Conservation (phyloP, 2,888 invertebrate species). For the Spodoptera picta region DNA sequence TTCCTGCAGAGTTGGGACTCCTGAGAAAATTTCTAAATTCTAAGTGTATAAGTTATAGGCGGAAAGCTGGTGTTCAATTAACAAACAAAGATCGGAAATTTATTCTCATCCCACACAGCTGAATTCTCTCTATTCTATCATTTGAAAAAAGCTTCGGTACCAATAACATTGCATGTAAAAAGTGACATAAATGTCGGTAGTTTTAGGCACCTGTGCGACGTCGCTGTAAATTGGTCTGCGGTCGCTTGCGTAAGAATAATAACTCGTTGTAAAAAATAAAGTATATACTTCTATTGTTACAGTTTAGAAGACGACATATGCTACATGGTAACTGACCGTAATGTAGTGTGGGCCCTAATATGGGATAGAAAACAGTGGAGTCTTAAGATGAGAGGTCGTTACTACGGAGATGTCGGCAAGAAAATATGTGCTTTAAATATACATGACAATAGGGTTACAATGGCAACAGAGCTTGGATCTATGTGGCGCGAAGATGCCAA, state of each 20-base stretch:
- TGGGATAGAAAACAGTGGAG: constrained; percentile 44
- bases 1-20: no score
- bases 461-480: constrained; percentile 61
- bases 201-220: no score
- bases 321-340: constrained; percentile 49
- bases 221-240: background rate
- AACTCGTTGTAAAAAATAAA: no score
- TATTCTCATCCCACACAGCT: no score
- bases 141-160: no score
- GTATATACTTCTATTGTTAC: constrained; percentile 22
- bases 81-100: no score
- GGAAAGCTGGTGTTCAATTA: no score
- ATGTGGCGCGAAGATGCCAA: constrained; percentile 34
- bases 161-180: no score
- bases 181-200: no score
- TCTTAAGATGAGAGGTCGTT: constrained; percentile 47
- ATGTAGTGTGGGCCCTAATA: constrained; percentile 37
- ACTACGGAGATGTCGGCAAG: constrained; percentile 50
- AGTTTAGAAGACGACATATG: constrained; percentile 61
- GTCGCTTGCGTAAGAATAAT: background rate
- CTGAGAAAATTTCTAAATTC: no score
- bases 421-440: constrained; percentile 50
- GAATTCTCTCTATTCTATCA: no score
- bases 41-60: no score
- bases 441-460: constrained; percentile 51